Evolutionary conservation across 2,888 invertebrate species (phyloP).

Genomic region (Aphidoletes aphidimyza): DNA sequence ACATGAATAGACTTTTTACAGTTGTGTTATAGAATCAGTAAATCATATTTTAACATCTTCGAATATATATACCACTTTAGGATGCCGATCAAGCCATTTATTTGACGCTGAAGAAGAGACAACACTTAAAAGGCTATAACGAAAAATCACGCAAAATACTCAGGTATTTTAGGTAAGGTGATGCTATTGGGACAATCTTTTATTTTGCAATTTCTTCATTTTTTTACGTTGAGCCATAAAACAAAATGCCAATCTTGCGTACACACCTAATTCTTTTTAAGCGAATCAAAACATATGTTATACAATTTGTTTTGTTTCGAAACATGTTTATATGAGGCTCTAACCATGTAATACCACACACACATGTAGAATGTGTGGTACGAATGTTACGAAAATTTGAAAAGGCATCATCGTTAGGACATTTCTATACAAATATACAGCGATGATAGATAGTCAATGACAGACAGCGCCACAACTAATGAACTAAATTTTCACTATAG

Average conservation of each 20-base stretch:
- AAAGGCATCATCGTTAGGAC: not conserved
- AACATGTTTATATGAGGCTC: not conserved
- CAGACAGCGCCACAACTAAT: too few species aligned
- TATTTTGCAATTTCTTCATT: too few species aligned
- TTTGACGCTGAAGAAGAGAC: not conserved
- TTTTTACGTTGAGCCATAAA: too few species aligned
- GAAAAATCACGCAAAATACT: too few species aligned
- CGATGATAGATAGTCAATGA: too few species aligned
- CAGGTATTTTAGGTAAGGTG: too few species aligned
- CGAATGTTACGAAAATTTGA: too few species aligned
- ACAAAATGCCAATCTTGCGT: constrained; percentile 2
- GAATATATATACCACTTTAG: not conserved
- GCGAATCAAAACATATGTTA: not conserved
- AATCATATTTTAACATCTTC: not conserved
- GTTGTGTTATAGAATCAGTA: not conserved
- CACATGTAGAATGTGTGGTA: not conserved
- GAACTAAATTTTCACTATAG: too few species aligned
- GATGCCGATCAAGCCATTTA: not conserved
- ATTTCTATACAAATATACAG: too few species aligned
- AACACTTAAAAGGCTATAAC: not conserved
- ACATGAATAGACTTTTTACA: constrained; percentile 20
- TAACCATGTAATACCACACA: not conserved
- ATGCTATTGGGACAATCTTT: too few species aligned
- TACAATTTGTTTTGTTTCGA: not conserved
- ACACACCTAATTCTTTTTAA: constrained; percentile 16